Percentiles rank a stretch among this genome's conserved stretches.
phyloP scores from a whole-genome alignment of 2,113 vertebrate genomes.

The Drymodes brunneopygia region DNA sequence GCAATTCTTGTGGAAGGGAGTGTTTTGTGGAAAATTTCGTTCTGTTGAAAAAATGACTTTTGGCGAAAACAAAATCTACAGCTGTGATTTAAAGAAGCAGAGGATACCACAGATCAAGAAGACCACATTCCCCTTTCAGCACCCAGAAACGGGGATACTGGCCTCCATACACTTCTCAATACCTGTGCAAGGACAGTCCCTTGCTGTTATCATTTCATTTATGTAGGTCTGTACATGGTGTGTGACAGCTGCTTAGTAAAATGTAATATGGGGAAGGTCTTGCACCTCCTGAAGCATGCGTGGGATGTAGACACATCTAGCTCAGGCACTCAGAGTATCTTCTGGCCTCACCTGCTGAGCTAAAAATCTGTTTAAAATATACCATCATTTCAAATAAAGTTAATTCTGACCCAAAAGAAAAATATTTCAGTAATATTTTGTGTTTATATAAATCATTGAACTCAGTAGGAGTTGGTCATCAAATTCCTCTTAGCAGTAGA shows the following conservation, averaged over 20 bases:
- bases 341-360: not conserved
- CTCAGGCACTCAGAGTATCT: not conserved
- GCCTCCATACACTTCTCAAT: not conserved
- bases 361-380: not conserved
- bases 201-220: not conserved
- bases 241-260: not conserved
- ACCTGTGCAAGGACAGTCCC: not conserved
- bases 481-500: not conserved
- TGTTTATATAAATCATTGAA: not conserved
- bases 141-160: not conserved
- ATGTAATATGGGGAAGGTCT: rapidly evolving
- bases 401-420: not conserved
- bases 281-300: not conserved
- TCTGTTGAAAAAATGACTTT: not conserved
- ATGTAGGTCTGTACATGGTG: not conserved
- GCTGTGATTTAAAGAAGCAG: not conserved
- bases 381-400: not conserved
- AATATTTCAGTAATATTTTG: not conserved
- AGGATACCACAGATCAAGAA: not conserved
- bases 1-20: not conserved
- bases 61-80: not conserved
- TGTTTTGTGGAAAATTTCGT: not conserved
- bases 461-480: not conserved
- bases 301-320: not conserved
- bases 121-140: not conserved